Evolutionary conservation across 2,888 invertebrate genomes (phyloP), one percentile per base, ranked within the genome.

Genomic region (Alitta virens): DNA sequence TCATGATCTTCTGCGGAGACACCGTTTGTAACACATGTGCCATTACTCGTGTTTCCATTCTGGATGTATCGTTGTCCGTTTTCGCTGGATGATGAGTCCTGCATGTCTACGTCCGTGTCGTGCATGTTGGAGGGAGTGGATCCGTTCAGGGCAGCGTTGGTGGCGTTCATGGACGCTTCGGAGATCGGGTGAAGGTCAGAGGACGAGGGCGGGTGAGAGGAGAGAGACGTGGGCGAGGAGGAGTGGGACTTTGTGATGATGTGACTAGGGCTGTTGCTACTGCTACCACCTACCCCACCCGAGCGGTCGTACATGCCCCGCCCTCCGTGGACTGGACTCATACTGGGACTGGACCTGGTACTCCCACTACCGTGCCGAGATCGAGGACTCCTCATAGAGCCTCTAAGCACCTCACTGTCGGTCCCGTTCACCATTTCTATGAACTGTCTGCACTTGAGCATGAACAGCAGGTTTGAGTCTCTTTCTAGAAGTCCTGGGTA

Each of bases 371-470:
- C 71, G 59, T 74, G 73, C 60, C 73, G 76, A 53, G 78, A 79
- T 66, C 74, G 75, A 42, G 78, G 79, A 63, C 78, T 79, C 56
- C 77, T 73, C 51, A 76, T 64, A 62, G 77, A 72, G 80, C 85
- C 84, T 86, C 87, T 83, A 88, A 91, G 52, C 89, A 78, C 77
- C 66, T 78, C 77, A 68, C 75, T 77, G 73, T 80, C 81, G 23
- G 79, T 78, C 14, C 81, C 82, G 60, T 81, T 81, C 55, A 98
- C 93, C 94, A 97, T 96, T 85, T 99, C 98, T 43, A 98, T 92
- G 85, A 99, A 99, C 86, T 99, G 97, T 67, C 98, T 90, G 81
- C 96, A 96, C 84, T 96, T 96, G 77, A 98, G 88, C 86, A 92
- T 90, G 85, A 99, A 97, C 81, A 94, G 86, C 74, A 98, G 87